These are phyloP conservation scores for Pristionchus mayeri DNA, from an alignment of 2,888 invertebrate genomes.

Conservation along the genomic window DNA sequence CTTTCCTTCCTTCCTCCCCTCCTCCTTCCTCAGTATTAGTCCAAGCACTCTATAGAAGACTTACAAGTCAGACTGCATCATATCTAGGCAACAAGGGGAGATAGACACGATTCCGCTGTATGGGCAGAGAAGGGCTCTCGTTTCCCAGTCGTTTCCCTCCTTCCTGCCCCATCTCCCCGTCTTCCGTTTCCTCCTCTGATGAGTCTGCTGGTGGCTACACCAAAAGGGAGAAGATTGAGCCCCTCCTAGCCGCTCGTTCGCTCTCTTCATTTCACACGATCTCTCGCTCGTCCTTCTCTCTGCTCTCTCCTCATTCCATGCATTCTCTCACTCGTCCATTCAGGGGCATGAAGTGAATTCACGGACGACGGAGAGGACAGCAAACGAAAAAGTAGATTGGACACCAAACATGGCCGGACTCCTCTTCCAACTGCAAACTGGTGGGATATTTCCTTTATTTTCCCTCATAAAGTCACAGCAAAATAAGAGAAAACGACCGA, in stretches of 20 bases:
- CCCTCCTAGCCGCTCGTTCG: background rate
- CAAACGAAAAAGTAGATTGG: slow-evolving; percentile 34
- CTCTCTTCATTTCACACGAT: slow-evolving; percentile 6
- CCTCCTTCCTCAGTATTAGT: slow-evolving; percentile 1
- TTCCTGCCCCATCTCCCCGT: background rate
- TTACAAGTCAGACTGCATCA: background rate
- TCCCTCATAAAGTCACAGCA: too few relatives aligned
- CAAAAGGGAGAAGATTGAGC: slow-evolving; percentile 10
- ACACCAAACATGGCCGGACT: slow-evolving; percentile 48
- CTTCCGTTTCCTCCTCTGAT: slow-evolving; percentile 4
- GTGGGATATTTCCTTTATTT: slow-evolving; percentile 33
- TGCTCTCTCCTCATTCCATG: slow-evolving; percentile 2
- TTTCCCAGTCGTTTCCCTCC: slow-evolving; percentile 3
- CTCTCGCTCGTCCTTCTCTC: background rate
- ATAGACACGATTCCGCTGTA: background rate
- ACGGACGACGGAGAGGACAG: slow-evolving; percentile 1
- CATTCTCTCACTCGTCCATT: slow-evolving; percentile 7
- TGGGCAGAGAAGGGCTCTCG: background rate
- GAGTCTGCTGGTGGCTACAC: background rate
- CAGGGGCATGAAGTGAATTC: slow-evolving; percentile 30
- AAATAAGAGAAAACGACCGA: too few relatives aligned
- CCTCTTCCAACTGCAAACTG: slow-evolving; percentile 67
- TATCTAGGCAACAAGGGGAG: background rate
- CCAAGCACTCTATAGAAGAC: slow-evolving; percentile 13
- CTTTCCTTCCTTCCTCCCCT: background rate